Evolutionary conservation across 2,113 vertebrate species (phyloP).

Genomic region (Trematomus loennbergii): DNA sequence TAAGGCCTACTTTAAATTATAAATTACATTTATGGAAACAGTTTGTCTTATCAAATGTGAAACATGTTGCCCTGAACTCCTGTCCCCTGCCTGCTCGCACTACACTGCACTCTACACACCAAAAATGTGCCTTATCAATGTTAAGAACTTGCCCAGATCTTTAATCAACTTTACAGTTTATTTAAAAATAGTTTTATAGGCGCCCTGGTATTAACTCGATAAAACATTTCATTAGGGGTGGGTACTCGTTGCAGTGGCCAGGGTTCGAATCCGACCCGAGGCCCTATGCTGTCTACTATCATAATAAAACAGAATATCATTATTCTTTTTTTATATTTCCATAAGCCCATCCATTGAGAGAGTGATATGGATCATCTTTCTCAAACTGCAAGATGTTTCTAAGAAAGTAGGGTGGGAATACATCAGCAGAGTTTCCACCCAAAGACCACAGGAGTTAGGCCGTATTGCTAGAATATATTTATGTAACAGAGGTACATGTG

Average conservation of each 20-base stretch:
- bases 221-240: too few species aligned
- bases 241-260: too few species aligned
- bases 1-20: background rate
- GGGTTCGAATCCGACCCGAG: too few species aligned
- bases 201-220: too few species aligned
- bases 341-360: slow-evolving; percentile 13
- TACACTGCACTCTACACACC: background rate
- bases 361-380: slow-evolving; percentile 8
- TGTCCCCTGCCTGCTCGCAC: background rate
- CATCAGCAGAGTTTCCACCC: slow-evolving; percentile 5
- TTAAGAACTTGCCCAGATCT: background rate
- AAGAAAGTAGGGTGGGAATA: slow-evolving; percentile 31
- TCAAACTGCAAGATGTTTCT: slow-evolving; percentile 13
- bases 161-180: slow-evolving; percentile 17
- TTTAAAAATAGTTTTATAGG: slow-evolving; percentile 1
- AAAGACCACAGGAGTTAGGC: slow-evolving; percentile 25
- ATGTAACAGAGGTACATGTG: slow-evolving; percentile 43
- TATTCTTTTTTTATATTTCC: background rate
- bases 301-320: too few species aligned
- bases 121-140: background rate
- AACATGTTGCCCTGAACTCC: background rate
- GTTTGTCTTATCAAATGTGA: background rate
- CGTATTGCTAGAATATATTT: slow-evolving; percentile 37
- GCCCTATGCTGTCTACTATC: too few species aligned
- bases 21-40: background rate